Base-by-base conservation (phyloP, 2,113 vertebrate species). In the Fukomys damarensis region DNA sequence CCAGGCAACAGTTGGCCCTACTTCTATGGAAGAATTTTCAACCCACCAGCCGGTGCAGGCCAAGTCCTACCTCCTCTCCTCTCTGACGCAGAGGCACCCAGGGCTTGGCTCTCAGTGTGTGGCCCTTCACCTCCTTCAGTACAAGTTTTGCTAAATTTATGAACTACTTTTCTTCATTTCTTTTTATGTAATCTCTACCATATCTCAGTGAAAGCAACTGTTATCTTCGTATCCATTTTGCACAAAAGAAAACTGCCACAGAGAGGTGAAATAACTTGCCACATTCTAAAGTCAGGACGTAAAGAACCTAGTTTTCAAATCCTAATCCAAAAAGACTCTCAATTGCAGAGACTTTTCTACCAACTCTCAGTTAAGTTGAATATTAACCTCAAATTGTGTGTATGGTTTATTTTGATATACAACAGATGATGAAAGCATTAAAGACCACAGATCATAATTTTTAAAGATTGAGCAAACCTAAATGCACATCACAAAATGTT, bases 1-100 rank as follows among this genome's bases (percentile, higher is more conserved):
- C 41, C 26, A 49, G 11, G 38, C 10, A 7, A 24, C 7, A 35
- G 12, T 46, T 22, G 66, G 19, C 3, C 32, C 61, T 80, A 5
- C 54, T 30, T 61, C 22, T 32, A 46, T 17, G 3, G 5, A 38
- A 4, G 3, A 10, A 0, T 49, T 46, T 24, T 2, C 5, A 59
- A 13, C 5, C 7, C 49, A 16, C 49, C 22, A 13, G 22, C 8
- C 38, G 17, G 32, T 22, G 0, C 2, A 22, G 20, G 43, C 41
- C 7, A 0, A 66, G 30, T 38, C 32, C 17, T 83, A 32, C 12
- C 32, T 77, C 41, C 11, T 63, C 11, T 10, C 30, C 11, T 10
- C 30, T 32, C 14, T 5, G 8, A 7, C 2, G 9, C 56, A 59
- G 4, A 83, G 59, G 19, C 28, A 43, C 66, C 6, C 5, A 14